Base-by-base conservation (phyloP, 2,113 vertebrate genomes). In the Sceloporus undulatus region DNA sequence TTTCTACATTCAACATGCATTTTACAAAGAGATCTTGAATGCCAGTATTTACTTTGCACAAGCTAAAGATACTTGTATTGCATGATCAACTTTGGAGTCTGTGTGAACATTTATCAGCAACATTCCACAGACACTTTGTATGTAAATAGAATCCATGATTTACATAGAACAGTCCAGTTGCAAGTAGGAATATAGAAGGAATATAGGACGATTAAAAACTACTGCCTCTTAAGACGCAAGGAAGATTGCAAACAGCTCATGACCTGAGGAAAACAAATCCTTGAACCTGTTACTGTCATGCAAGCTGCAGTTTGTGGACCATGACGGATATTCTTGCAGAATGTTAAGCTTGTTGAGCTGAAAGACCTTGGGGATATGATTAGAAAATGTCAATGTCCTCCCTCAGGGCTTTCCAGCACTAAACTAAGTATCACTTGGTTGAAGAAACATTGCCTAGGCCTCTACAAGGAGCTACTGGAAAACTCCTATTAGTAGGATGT, bases 261-360 rank as follows among this genome's bases (percentile, higher is more conserved):
- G 92, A 93, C 92, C 94, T 92, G 8, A 52, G 38, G 62, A 92
- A 90, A 92, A 94, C 92, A 94, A 94, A 92, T 94, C 92, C 91
- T 94, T 95, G 94, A 95, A 96, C 94, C 94, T 96, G 95, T 96
- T 95, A 90, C 94, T 96, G 95, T 95, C 94, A 94, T 92, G 92
- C 92, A 96, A 89, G 92, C 94, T 91, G 92, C 92, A 91, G 94
- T 94, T 95, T 94, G 92, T 92, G 90, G 94, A 95, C 92, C 92
- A 87, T 96, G 95, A 95, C 92, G 91, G 89, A 92, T 94, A 92
- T 91, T 77, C 93, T 95, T 94, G 90, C 52, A 94, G 94, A 95
- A 96, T 95, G 95, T 95, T 85, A 95, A 95, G 90, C 93, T 94
- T 89, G 93, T 91, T 21, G 42, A 95, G 93, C 94, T 92, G 92